Base-by-base conservation (phyloP, 1,140 invertebrate species). In the Conus ventricosus region DNA sequence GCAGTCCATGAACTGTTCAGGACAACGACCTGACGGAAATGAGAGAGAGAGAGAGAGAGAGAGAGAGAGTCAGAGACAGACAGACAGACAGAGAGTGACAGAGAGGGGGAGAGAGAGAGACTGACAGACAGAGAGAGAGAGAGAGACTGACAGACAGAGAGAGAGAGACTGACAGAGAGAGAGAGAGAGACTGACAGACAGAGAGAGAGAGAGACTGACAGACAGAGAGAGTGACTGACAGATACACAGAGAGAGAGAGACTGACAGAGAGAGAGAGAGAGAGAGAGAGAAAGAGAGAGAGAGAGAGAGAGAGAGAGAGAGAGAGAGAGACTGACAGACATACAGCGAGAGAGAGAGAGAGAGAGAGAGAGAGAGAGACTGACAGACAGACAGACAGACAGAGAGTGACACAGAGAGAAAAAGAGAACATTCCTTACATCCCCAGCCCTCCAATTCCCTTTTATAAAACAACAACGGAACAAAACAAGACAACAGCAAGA, bases 141-240 rank as follows among this genome's bases (percentile, higher is more conserved):
- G 15, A 55, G 0, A 53, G 51, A 78, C 15, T 76, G 60, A 27
- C 15, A 86, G 23, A 39, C n/a, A 67, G 13, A 53, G 51, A 86
- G 15, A 25, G 60, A 76, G 86, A 54, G 86, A 53, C 39, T 78
- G n/a, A 78, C 15, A 86, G 60, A 27, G 51, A 86, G 23, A 39
- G 27, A 67, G 13, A 53, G 51, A 86, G 25, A 25, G 60, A 76
- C 75, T n/a, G 86, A 81, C 71, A 80, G 76, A 81, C 39, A 80
- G 51, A 87, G 76, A 81, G 57, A 55, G 75, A 87, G 76, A 57
- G 76, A 81, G 76, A 80, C 51, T 60, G 39, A 80, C 27, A 87
- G 76, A 57, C 13, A 81, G 76, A 60, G 76, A 3, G 86, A 87
- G 57, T n/a, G n/a, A n/a, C n/a, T n/a, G n/a, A n/a, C n/a, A n/a